phyloP scores from a whole-genome alignment of 2,797 vertebrate genomes.

The Scolopax rusticola region DNA sequence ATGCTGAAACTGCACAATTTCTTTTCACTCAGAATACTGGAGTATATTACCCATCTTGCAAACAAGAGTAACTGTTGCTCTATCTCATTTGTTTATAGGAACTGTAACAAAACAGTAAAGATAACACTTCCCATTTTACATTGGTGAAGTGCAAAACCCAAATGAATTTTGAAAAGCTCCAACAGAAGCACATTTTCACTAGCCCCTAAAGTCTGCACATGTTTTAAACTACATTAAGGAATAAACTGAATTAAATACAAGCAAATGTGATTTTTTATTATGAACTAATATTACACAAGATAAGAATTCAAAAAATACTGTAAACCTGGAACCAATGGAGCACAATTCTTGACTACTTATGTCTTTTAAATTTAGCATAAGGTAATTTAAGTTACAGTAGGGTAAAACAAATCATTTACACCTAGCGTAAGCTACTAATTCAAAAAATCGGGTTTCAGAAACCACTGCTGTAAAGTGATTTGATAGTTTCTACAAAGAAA shows the following conservation, averaged over 20 bases:
- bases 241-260: not conserved
- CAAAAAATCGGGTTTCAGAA: not conserved
- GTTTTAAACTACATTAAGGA: not conserved
- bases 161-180: not conserved
- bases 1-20: not conserved
- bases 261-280: not conserved
- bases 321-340: not conserved
- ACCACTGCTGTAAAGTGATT: not conserved
- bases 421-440: not conserved
- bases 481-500: not conserved
- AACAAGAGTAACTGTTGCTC: not conserved
- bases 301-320: not conserved
- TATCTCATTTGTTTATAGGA: not conserved
- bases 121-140: not conserved
- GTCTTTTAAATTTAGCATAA: not conserved
- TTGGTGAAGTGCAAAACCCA: not conserved
- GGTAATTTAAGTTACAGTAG: not conserved
- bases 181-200: not conserved
- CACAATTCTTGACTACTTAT: not conserved
- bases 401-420: not conserved
- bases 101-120: not conserved
- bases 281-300: not conserved
- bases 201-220: not conserved
- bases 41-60: not conserved
- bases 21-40: not conserved